Conservation (phyloP, 2,888 invertebrate genomes). For the Itoplectis maculator region DNA sequence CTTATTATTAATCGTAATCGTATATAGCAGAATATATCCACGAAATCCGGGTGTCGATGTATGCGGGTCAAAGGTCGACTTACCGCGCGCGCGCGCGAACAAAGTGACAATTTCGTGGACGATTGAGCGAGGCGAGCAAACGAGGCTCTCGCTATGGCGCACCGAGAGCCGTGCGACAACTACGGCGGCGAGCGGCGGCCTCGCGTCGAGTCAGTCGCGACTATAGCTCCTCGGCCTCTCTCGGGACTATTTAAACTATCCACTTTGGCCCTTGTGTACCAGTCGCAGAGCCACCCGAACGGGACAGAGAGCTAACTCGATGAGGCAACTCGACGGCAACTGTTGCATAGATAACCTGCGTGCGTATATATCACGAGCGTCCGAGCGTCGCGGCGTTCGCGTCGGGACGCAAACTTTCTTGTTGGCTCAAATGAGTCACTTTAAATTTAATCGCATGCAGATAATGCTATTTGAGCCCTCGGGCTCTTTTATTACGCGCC, state of each 20-base stretch:
- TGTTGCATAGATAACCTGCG: slow-evolving; percentile 47
- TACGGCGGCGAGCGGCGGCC: no score
- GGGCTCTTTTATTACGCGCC: background rate
- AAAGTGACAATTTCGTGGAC: slow-evolving; percentile 21
- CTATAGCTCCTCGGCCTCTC: slow-evolving; percentile 25
- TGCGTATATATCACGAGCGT: slow-evolving; percentile 17
- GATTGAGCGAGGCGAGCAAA: slow-evolving; percentile 8
- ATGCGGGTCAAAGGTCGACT: background rate
- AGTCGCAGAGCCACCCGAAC: slow-evolving; percentile 30
- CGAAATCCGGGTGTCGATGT: background rate
- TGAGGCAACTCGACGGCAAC: slow-evolving; percentile 45
- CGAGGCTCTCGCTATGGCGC: slow-evolving; percentile 32
- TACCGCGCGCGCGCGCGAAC: background rate
- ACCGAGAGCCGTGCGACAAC: slow-evolving; percentile 9
- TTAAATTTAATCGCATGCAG: slow-evolving; percentile 24
- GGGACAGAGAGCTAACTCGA: slow-evolving; percentile 50
- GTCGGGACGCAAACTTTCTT: slow-evolving; percentile 38
- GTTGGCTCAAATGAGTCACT: slow-evolving; percentile 29
- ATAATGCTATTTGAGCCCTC: slow-evolving; percentile 18
- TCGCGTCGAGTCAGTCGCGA: slow-evolving; percentile 16
- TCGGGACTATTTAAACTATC: slow-evolving; percentile 61
- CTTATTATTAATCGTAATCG: no score
- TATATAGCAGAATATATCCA: background rate
- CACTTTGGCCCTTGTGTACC: slow-evolving; percentile 11
- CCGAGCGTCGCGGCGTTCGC: background rate